Evolutionary conservation across 2,888 invertebrate genomes (phyloP).

Genomic region (Tetrapedia diversipes): DNA sequence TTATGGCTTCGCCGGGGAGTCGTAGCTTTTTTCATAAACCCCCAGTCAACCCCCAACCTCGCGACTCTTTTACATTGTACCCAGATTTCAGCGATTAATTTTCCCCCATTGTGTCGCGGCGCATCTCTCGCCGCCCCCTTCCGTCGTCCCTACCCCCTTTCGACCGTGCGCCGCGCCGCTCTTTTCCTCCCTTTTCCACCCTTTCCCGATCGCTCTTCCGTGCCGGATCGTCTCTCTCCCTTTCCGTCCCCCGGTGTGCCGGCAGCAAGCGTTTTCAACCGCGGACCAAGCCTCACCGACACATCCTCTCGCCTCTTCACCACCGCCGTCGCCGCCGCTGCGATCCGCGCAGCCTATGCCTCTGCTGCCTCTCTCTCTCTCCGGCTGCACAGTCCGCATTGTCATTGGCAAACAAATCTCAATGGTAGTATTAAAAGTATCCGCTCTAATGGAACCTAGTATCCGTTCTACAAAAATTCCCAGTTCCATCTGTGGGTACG

Average conservation of each 20-base stretch:
- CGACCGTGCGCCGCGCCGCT: too few species aligned
- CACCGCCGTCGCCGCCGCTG: conserved; percentile 31
- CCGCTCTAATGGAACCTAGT: conserved; percentile 79
- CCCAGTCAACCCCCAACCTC: conserved; percentile 73
- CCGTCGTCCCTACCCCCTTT: background rate
- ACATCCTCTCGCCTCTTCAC: conserved; percentile 49
- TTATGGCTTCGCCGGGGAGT: conserved; percentile 80
- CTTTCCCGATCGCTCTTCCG: conserved; percentile 8
- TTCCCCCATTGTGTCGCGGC: conserved; percentile 77
- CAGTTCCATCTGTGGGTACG: conserved; percentile 51
- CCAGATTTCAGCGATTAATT: conserved; percentile 82
- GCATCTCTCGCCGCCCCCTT: conserved; percentile 62
- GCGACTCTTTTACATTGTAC: conserved; percentile 81
- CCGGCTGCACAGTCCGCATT: conserved; percentile 77
- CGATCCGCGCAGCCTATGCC: conserved; percentile 46
- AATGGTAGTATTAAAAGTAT: conserved; percentile 82
- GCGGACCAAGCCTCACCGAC: conserved; percentile 53
- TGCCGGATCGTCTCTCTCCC: background rate
- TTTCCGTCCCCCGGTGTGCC: background rate
- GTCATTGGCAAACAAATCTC: conserved; percentile 82
- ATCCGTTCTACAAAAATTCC: conserved; percentile 71
- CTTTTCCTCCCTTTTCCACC: background rate
- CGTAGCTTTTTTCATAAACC: conserved; percentile 80
- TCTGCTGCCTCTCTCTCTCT: conserved; percentile 49
- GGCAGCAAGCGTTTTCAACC: conserved; percentile 57